Base-by-base conservation (phyloP, 2,113 vertebrate genomes). In the Actenoides lindsayi region DNA sequence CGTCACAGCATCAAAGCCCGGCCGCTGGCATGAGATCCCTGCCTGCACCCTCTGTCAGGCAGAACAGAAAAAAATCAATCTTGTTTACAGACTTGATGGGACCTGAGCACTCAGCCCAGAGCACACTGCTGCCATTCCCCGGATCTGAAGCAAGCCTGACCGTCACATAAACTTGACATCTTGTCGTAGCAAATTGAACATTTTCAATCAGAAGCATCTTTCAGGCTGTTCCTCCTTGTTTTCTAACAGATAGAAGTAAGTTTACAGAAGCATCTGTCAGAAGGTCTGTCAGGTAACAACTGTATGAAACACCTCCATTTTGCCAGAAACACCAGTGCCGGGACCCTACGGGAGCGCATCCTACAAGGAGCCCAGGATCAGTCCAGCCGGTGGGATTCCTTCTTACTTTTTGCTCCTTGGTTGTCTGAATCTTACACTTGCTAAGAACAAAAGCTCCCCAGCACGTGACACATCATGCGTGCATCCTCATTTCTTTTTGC, bases 31-130 rank as follows among this genome's bases (percentile, higher is more conserved):
- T 1, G 1, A 33, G 42, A 15, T 39, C 30, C 84, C 89, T 16
- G 62, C 63, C 30, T 10, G 1, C 41, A 50, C 18, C 56, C 79
- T 60, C 37, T 41, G 50, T 51, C 87, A 95, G 81, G 67, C 92
- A 69, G 63, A 78, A 81, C 64, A 71, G 74, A 41, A 69, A 41
- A 91, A 94, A 91, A 94, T 90, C 90, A 71, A 64, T 91, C 70
- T 31, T 87, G 81, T 84, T 79, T 90, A 65, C 82, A 91, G 71
- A 94, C 82, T 13, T 4, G 57, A 71, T 6, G 57, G 77, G 81
- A 84, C 60, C 42, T 7, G 39, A 87, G 73, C 37, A 7, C n/a
- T 37, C 56, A 53, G 56, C 53, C 37, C 69, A 35, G 46, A 42
- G 31, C 46, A 6, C 6, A 1, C 33, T 2, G 62, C 31, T 2